A percentile compares a stretch with the other conserved stretches of the same genome.
Conservation (phyloP, 2,113 vertebrate genomes). For the Tetrax tetrax region DNA sequence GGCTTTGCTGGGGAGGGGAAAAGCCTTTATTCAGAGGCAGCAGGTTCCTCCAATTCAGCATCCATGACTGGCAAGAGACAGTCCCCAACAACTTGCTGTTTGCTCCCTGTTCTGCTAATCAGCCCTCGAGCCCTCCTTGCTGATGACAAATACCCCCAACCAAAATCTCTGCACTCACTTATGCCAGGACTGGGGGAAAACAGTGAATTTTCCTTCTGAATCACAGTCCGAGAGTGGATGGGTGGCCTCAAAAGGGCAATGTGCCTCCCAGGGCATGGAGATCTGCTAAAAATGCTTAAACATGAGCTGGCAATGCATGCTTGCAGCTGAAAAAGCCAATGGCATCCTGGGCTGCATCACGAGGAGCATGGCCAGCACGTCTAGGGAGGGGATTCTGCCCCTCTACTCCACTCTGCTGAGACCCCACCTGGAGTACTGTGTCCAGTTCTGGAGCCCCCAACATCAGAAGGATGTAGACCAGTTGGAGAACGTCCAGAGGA, state of each 20-base stretch:
- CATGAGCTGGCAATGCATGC: no score
- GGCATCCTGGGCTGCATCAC: no score
- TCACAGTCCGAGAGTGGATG: background rate
- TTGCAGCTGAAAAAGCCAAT: no score
- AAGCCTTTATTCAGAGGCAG: slow-evolving; percentile 10
- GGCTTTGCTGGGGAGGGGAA: slow-evolving; percentile 84
- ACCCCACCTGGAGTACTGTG: no score
- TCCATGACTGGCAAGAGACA: background rate
- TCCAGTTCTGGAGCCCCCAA: no score
- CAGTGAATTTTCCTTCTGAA: background rate
- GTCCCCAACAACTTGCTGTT: background rate
- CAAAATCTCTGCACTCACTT: background rate
- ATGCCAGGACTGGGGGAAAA: background rate
- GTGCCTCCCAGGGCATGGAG: background rate
- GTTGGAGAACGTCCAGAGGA: no score
- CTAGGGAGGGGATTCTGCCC: no score
- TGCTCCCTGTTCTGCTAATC: background rate
- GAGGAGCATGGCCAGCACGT: no score
- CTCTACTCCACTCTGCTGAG: no score
- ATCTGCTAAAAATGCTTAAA: background rate
- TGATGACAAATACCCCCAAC: background rate
- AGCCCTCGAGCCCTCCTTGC: background rate
- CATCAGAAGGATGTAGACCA: no score
- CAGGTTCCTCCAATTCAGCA: background rate
- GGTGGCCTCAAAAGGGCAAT: background rate